A percentile compares a stretch with the other conserved stretches of the same genome.
Conservation (phyloP, 1,140 invertebrate species). For the Atta colombica region DNA sequence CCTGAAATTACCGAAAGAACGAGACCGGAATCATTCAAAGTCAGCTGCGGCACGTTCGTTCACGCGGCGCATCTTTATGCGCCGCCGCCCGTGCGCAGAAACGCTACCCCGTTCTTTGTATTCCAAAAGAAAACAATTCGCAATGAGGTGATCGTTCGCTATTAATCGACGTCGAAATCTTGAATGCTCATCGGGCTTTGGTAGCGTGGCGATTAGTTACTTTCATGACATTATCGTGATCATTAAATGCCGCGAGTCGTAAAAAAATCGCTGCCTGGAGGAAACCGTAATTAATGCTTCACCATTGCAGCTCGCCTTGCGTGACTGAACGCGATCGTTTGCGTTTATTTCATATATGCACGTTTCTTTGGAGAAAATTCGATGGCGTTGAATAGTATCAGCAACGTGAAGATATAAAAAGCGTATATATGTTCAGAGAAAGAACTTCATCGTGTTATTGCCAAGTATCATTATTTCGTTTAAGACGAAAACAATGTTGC, state of each 20-base stretch:
- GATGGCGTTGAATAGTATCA: background rate
- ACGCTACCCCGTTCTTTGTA: constrained; percentile 40
- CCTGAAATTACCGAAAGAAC: constrained; percentile 75
- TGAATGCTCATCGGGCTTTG: constrained; percentile 64
- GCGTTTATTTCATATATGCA: background rate
- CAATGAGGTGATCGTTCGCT: constrained; percentile 58
- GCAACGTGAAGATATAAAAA: constrained; percentile 43
- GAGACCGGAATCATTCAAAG: constrained; percentile 71
- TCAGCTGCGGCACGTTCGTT: constrained; percentile 57
- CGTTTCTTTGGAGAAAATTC: constrained; percentile 30
- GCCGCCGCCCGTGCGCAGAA: constrained; percentile 43
- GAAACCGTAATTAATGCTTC: constrained; percentile 48
- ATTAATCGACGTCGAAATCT: constrained; percentile 73
- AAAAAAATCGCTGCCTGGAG: constrained; percentile 26
- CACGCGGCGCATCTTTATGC: constrained; percentile 35
- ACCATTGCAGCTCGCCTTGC: constrained; percentile 15
- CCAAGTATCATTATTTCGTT: constrained; percentile 74
- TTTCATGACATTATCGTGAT: constrained; percentile 47
- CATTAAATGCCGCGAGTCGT: constrained; percentile 29
- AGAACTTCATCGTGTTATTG: constrained; percentile 60
- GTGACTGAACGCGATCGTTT: constrained; percentile 35
- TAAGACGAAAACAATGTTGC: constrained; percentile 73
- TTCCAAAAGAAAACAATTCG: constrained; percentile 59
- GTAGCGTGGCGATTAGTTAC: constrained; percentile 44
- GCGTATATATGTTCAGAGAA: constrained; percentile 21